phyloP scores from a whole-genome alignment of 1,140 invertebrate genomes.

The Euwallacea fornicatus region DNA sequence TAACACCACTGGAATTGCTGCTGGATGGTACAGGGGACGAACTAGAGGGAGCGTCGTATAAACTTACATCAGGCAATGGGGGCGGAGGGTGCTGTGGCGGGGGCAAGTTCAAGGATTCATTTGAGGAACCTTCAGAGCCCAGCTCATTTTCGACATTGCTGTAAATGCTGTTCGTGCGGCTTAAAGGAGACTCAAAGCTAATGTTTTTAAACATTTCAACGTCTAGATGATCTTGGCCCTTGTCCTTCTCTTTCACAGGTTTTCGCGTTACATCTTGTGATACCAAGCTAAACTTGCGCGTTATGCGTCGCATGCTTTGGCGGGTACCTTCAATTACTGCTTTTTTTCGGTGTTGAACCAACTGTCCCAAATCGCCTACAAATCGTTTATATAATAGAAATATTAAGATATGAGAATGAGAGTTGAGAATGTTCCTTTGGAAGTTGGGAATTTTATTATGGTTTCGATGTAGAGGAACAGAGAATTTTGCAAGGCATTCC shows the following conservation, averaged over 20 bases:
- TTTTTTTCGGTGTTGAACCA: slow-evolving; percentile 57
- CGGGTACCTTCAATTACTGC: slow-evolving; percentile 58
- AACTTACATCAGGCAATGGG: slow-evolving; percentile 60
- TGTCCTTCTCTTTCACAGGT: slow-evolving; percentile 21
- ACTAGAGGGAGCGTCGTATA: slow-evolving; percentile 61
- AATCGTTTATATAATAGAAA: too few species aligned
- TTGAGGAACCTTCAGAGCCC: slow-evolving; percentile 39
- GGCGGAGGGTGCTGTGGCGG: slow-evolving; percentile 63
- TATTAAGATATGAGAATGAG: too few species aligned
- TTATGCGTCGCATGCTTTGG: slow-evolving; percentile 56
- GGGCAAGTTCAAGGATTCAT: slow-evolving; percentile 54
- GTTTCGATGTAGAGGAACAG: too few species aligned
- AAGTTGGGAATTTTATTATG: too few species aligned
- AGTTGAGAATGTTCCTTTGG: too few species aligned
- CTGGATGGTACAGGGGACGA: slow-evolving; percentile 50
- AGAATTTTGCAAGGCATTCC: too few species aligned
- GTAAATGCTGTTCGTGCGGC: slow-evolving; percentile 39
- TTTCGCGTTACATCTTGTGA: slow-evolving; percentile 40
- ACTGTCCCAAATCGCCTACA: slow-evolving; percentile 56
- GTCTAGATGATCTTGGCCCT: slow-evolving; percentile 38
- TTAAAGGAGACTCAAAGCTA: slow-evolving; percentile 50
- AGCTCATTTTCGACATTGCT: slow-evolving; percentile 44
- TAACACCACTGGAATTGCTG: slow-evolving; percentile 50
- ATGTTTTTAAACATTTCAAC: slow-evolving; percentile 49
- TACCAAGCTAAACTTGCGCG: slow-evolving; percentile 49